Percentiles rank a stretch among this genome's conserved stretches.
phyloP scores from a whole-genome alignment of 2,797 vertebrate species.

The Leucoraja ocellata region DNA sequence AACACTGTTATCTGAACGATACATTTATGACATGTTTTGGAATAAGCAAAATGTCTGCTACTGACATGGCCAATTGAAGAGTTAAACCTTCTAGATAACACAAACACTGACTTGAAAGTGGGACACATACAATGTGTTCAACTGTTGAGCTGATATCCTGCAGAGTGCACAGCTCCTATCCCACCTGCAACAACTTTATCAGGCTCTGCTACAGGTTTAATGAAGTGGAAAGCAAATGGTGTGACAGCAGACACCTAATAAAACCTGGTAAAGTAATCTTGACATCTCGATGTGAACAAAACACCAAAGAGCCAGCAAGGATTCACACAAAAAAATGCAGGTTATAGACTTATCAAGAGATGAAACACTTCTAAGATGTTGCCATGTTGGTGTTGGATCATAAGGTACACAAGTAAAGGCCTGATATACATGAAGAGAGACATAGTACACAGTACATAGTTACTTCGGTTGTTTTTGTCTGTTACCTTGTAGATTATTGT shows the following conservation, averaged over 20 bases:
- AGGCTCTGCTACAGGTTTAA: constrained; percentile 45
- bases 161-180: constrained; percentile 35
- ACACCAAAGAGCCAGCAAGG: constrained; percentile 32
- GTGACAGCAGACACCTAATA: constrained; percentile 47
- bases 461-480: background rate
- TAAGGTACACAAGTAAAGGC: background rate
- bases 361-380: constrained; percentile 31
- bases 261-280: constrained; percentile 42
- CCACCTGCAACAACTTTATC: constrained; percentile 44
- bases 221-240: constrained; percentile 46
- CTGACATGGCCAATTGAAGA: background rate
- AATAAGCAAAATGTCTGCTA: background rate
- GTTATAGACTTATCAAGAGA: constrained; percentile 13
- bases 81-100: constrained; percentile 34
- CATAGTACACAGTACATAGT: background rate
- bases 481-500: background rate
- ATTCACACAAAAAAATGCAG: constrained; percentile 22
- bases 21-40: background rate
- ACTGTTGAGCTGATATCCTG: constrained; percentile 33
- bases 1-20: background rate
- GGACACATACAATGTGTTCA: constrained; percentile 27
- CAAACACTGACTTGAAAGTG: constrained; percentile 35
- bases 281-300: constrained; percentile 38
- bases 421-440: constrained; percentile 6
- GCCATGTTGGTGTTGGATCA: constrained; percentile 4